phyloP scores from a whole-genome alignment of 2,113 vertebrate genomes.

The Tonatia bakeri region DNA sequence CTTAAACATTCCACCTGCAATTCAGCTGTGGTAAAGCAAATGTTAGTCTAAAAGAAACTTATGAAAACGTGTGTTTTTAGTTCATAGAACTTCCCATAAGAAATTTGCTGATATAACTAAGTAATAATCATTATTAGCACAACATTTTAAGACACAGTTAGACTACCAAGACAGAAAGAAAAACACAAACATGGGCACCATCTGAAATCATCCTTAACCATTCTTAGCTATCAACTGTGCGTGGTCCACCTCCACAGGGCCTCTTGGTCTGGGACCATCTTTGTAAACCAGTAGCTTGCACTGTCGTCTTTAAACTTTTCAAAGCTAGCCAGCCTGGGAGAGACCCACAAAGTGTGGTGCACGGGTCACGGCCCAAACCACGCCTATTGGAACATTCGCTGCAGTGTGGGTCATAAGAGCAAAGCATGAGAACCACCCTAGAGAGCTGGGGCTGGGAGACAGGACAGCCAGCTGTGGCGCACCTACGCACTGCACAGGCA shows the following conservation, averaged over 20 bases:
- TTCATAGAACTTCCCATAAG: neutral
- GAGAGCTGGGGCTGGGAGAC: neutral
- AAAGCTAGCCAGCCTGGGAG: neutral
- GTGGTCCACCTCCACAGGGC: rapidly evolving
- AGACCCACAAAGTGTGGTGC: no score
- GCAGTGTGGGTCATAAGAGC: rapidly evolving
- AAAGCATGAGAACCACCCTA: neutral
- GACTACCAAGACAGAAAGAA: neutral
- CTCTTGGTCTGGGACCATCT: neutral
- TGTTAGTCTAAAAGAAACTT: neutral
- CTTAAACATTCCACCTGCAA: neutral
- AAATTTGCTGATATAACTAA: neutral
- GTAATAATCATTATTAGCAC: neutral
- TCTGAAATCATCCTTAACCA: neutral
- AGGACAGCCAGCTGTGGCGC: neutral
- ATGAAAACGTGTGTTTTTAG: neutral
- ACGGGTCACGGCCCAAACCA: no score
- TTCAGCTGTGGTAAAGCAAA: neutral
- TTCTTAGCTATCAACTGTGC: neutral
- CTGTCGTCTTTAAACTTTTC: neutral
- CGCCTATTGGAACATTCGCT: neutral
- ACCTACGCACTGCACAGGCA: rapidly evolving
- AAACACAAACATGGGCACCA: neutral
- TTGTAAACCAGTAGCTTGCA: neutral
- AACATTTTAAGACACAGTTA: neutral